A percentile compares a stretch with the other conserved stretches of the same genome.
Conservation (phyloP, 2,888 invertebrate genomes). For the Polydrusus pterygomalis region DNA sequence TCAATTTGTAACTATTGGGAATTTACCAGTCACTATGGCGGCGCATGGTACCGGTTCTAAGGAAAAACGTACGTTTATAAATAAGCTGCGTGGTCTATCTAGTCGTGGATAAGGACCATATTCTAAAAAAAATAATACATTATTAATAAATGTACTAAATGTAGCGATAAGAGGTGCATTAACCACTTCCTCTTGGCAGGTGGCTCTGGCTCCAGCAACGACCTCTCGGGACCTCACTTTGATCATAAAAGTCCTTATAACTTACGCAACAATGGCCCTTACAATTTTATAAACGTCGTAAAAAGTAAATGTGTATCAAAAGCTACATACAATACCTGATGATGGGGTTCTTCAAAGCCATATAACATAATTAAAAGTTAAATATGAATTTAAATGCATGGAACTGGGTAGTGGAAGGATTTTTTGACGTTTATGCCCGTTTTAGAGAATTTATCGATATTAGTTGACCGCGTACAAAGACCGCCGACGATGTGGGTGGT, state of each 20-base stretch:
- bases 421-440: slow-evolving; percentile 13
- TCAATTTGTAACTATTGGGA: too few species aligned
- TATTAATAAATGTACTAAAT: too few species aligned
- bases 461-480: slow-evolving; percentile 7
- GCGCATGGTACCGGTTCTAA: too few species aligned
- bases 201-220: neutral
- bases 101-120: too few species aligned
- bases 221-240: neutral
- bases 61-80: too few species aligned
- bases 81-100: too few species aligned
- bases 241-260: slow-evolving; percentile 5
- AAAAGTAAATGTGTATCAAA: slow-evolving; percentile 21
- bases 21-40: too few species aligned
- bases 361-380: slow-evolving; percentile 19
- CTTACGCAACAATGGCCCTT: slow-evolving; percentile 7
- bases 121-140: too few species aligned
- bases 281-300: slow-evolving; percentile 12
- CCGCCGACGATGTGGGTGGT: slow-evolving; percentile 21
- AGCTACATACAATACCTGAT: slow-evolving; percentile 9
- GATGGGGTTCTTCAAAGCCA: slow-evolving; percentile 5
- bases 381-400: slow-evolving; percentile 31
- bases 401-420: slow-evolving; percentile 12
- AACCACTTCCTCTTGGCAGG: slow-evolving; percentile 2
- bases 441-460: slow-evolving; percentile 31
- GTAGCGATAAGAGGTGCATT: neutral